Evolutionary conservation across 2,888 invertebrate species (phyloP).

Genomic region (Carabus problematicus): DNA sequence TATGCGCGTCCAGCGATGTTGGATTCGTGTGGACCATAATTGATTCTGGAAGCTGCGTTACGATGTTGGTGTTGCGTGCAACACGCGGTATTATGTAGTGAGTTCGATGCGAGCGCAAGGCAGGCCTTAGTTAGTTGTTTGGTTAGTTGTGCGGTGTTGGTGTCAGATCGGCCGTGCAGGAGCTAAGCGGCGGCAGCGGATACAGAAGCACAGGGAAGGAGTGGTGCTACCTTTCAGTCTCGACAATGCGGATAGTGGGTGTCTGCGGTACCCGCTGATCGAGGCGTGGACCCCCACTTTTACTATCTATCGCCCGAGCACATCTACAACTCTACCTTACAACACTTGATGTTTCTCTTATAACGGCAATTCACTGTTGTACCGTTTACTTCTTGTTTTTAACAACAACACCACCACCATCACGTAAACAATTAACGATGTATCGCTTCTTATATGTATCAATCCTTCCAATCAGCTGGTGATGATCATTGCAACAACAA

Average conservation of each 20-base stretch:
- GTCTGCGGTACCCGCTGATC: constrained; percentile 4
- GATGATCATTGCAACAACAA: no score
- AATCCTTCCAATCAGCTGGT: no score
- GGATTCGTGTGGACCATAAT: constrained; percentile 2
- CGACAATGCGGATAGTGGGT: constrained; percentile 15
- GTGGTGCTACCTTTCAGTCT: constrained; percentile 30
- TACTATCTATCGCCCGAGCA: background rate
- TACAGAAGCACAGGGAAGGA: constrained; percentile 24
- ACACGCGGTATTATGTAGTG: background rate
- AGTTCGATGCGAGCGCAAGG: constrained; percentile 13
- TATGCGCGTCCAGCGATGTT: constrained; percentile 1
- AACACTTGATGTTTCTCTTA: no score
- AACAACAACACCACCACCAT: no score
- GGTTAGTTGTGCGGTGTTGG: background rate
- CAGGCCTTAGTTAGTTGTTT: constrained; percentile 14
- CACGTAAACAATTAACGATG: no score
- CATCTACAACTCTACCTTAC: no score
- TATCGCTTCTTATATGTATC: no score
- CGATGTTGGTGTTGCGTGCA: no score
- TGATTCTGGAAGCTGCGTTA: background rate
- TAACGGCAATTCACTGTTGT: no score
- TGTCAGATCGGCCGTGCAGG: background rate
- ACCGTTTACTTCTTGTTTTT: no score
- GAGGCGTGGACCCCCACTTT: constrained; percentile 15
- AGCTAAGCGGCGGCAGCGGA: constrained; percentile 10